Percentiles rank a stretch among this genome's conserved stretches.
Evolutionary conservation across 2,113 vertebrate genomes (phyloP).

Genomic region (Epinephelus fuscoguttatus): DNA sequence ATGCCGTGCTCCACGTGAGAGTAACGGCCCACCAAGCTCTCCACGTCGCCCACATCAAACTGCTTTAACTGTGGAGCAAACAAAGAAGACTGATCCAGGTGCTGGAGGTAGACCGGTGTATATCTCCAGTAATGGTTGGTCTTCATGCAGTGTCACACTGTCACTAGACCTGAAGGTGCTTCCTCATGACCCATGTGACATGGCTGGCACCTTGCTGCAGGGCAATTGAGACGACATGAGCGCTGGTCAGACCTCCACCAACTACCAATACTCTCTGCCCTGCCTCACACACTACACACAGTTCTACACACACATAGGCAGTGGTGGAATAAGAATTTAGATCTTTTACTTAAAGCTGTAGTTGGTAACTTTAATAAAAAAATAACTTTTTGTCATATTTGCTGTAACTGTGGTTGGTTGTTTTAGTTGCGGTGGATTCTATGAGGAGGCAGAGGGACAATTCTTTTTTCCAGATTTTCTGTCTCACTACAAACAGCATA

Average conservation of each 20-base stretch:
- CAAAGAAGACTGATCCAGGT: neutral
- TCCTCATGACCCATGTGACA: constrained; percentile 86
- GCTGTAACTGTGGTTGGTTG: no score
- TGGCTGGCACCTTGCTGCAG: constrained; percentile 84
- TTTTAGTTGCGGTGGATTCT: no score
- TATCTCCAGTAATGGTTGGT: constrained; percentile 4
- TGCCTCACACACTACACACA: constrained; percentile 70
- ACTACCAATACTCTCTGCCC: constrained; percentile 84
- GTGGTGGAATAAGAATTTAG: no score
- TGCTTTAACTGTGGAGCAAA: constrained; percentile 80
- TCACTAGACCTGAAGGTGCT: constrained; percentile 83
- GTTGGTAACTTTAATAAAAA: no score
- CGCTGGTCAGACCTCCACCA: constrained; percentile 86
- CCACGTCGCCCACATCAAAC: constrained; percentile 86
- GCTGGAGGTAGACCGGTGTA: neutral
- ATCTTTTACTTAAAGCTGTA: no score
- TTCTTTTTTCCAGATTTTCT: no score
- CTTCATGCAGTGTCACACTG: constrained; percentile 40
- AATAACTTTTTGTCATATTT: no score
- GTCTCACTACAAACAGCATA: no score
- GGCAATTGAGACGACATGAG: constrained; percentile 83
- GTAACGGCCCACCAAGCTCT: constrained; percentile 85
- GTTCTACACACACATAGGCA: constrained; percentile 49
- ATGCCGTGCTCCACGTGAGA: constrained; percentile 84
- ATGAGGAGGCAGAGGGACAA: no score